Conservation (phyloP, 2,888 invertebrate species). For the Stegana nigrithorax region DNA sequence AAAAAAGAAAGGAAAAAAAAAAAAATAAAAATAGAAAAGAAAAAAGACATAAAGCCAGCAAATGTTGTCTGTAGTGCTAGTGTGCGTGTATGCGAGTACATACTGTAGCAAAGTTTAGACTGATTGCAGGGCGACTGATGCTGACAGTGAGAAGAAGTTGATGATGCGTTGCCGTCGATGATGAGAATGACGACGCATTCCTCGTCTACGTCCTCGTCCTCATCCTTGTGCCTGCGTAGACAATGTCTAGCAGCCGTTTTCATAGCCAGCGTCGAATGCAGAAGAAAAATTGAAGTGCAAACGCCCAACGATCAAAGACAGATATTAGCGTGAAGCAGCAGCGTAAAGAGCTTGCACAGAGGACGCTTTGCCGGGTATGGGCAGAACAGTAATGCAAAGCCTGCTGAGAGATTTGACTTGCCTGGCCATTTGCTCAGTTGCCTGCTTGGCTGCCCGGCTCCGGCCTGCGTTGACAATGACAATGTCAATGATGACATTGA, state of each 20-base stretch:
- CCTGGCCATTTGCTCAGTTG: no score
- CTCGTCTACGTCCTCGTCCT: background rate
- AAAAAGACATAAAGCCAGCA: no score
- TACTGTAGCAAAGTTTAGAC: constrained; percentile 3
- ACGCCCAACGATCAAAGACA: constrained; percentile 54
- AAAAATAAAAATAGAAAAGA: no score
- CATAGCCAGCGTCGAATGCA: constrained; percentile 15
- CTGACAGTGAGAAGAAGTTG: background rate
- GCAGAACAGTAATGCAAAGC: constrained; percentile 32
- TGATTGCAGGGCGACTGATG: constrained; percentile 6
- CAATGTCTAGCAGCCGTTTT: background rate
- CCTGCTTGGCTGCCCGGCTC: no score
- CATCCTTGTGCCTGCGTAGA: background rate
- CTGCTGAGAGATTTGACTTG: no score
- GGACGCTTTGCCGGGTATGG: constrained; percentile 18
- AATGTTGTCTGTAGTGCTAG: no score
- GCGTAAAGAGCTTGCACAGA: background rate
- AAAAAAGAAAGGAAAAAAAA: constrained; percentile 25
- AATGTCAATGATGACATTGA: constrained; percentile 56
- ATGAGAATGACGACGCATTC: background rate
- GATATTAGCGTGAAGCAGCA: constrained; percentile 6
- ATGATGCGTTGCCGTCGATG: background rate
- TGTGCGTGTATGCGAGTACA: no score
- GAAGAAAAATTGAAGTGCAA: constrained; percentile 27
- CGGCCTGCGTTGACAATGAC: constrained; percentile 47